Percentiles rank a stretch among this genome's conserved stretches.
These are phyloP conservation scores for Simalia tracyae DNA, from an alignment of 2,797 vertebrate genomes.

Conservation along the genomic window DNA sequence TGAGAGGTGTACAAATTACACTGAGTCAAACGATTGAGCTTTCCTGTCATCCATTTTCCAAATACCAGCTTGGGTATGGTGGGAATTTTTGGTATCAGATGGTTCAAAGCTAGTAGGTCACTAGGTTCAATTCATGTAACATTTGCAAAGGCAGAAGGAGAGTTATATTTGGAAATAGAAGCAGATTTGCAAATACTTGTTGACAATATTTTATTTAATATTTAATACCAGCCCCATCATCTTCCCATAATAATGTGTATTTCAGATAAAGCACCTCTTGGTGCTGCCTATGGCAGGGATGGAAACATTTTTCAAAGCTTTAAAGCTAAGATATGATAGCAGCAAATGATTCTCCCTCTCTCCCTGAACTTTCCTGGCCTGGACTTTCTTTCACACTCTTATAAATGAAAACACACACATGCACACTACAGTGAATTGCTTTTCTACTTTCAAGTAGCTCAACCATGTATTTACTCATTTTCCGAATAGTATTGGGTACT, in stretches of 20 bases:
- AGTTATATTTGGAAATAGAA: slow-evolving; percentile 4
- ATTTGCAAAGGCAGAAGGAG: neutral
- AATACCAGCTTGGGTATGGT: neutral
- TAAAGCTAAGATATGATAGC: neutral
- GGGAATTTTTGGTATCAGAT: neutral
- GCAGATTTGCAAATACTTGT: neutral
- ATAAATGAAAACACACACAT: neutral
- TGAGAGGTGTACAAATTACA: neutral
- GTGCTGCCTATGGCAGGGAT: neutral
- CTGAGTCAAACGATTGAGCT: neutral
- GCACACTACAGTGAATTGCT: no score
- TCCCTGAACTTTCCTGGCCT: neutral
- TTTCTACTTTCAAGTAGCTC: no score
- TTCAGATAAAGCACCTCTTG: neutral
- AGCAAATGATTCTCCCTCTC: neutral
- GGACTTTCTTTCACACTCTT: neutral
- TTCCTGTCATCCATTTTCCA: neutral
- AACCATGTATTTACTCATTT: neutral
- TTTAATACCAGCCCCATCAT: neutral
- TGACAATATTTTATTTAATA: neutral
- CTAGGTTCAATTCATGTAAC: neutral
- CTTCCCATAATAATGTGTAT: neutral
- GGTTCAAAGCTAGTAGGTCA: neutral
- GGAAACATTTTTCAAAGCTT: neutral
- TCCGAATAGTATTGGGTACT: neutral